Evolutionary conservation across 2,113 vertebrate genomes (phyloP).

Genomic region (Centropus bengalensis): DNA sequence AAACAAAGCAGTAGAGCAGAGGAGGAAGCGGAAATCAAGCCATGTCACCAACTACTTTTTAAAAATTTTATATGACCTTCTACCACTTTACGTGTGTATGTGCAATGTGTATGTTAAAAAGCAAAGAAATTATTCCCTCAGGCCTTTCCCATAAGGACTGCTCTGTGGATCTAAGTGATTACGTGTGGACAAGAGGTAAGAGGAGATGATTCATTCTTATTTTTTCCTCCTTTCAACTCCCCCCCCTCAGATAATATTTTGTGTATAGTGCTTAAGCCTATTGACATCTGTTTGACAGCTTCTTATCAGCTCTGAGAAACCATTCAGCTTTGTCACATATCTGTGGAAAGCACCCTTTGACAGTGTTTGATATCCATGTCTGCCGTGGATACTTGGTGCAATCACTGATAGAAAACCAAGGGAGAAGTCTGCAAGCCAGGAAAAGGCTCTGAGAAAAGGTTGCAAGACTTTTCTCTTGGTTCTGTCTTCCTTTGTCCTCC

Average conservation of each 20-base stretch:
- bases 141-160: not conserved
- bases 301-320: not conserved
- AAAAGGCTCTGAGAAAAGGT: too few relatives aligned
- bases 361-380: not conserved
- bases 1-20: not conserved
- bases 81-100: not conserved
- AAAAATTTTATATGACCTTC: not conserved
- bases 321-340: not conserved
- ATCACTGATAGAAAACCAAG: too few relatives aligned
- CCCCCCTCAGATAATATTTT: fast-evolving
- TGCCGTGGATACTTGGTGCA: too few relatives aligned
- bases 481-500: not conserved
- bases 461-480: not conserved
- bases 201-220: not conserved
- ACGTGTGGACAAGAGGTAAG: slow-evolving; percentile 5
- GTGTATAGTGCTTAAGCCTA: not conserved
- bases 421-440: too few relatives aligned
- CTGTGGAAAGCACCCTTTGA: not conserved
- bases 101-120: not conserved
- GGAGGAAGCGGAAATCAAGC: not conserved
- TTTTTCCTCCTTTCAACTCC: not conserved
- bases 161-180: slow-evolving; percentile 1
- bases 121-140: not conserved
- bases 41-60: not conserved
- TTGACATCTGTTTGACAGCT: not conserved